Conservation (phyloP, 2,888 invertebrate genomes). For the Steinernema hermaphroditum region DNA sequence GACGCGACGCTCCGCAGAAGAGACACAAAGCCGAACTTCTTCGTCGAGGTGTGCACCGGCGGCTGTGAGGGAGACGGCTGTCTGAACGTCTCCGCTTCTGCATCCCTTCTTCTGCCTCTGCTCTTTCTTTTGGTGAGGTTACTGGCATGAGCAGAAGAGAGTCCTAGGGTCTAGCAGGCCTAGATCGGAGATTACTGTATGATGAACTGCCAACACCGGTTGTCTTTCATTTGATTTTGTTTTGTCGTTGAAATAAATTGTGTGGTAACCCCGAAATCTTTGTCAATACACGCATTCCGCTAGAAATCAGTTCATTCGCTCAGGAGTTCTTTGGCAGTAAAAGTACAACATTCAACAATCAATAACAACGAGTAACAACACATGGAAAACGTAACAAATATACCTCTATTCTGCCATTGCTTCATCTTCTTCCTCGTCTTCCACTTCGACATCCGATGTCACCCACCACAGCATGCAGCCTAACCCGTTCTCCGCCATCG, state of each 20-base stretch:
- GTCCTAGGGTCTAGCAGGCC: too few relatives aligned
- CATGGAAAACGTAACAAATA: too few relatives aligned
- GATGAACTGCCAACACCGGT: not conserved
- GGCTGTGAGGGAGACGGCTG: slow-evolving; percentile 50
- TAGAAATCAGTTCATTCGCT: too few relatives aligned
- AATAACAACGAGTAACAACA: too few relatives aligned
- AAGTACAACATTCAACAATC: too few relatives aligned
- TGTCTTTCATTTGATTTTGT: not conserved
- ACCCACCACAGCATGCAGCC: slow-evolving; percentile 62
- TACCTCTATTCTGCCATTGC: not conserved
- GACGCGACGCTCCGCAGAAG: not conserved
- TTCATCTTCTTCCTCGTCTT: slow-evolving; percentile 28
- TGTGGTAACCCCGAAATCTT: too few relatives aligned
- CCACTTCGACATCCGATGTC: slow-evolving; percentile 38
- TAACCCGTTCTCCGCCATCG: slow-evolving; percentile 59
- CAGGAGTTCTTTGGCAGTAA: too few relatives aligned
- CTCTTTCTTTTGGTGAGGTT: not conserved
- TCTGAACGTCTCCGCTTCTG: slow-evolving; percentile 23
- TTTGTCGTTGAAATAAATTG: not conserved
- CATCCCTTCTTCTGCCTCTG: not conserved
- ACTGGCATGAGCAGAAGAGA: not conserved
- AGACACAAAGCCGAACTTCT: slow-evolving; percentile 30
- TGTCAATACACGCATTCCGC: too few relatives aligned
- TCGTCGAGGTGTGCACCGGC: slow-evolving; percentile 51
- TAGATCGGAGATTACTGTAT: too few relatives aligned